Conservation (phyloP, 1,140 invertebrate genomes). For the Penaeus indicus region DNA sequence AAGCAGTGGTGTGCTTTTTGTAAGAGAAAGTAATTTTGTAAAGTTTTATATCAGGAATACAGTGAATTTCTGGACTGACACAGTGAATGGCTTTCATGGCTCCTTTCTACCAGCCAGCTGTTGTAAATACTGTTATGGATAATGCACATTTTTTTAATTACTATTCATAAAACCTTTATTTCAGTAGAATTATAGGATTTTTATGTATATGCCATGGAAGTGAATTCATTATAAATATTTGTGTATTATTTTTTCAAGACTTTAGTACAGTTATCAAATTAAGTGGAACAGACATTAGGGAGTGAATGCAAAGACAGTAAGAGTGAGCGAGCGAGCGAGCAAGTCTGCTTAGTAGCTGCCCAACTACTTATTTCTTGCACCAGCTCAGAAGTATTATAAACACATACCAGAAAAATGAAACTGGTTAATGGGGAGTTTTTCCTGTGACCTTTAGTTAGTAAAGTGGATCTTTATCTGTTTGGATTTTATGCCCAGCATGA, state of each 20-base stretch:
- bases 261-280: slow-evolving; percentile 36
- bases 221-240: slow-evolving; percentile 58
- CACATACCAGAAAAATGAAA: slow-evolving; percentile 52
- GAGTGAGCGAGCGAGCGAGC: slow-evolving; percentile 42
- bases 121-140: slow-evolving; percentile 60
- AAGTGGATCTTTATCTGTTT: slow-evolving; percentile 24
- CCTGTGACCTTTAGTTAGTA: slow-evolving; percentile 54
- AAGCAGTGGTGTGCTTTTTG: slow-evolving; percentile 52
- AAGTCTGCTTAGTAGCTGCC: slow-evolving; percentile 32
- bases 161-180: slow-evolving; percentile 52
- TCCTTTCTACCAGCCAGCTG: slow-evolving; percentile 40
- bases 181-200: slow-evolving; percentile 41
- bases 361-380: slow-evolving; percentile 60
- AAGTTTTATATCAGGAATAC: slow-evolving; percentile 65
- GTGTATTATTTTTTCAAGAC: slow-evolving; percentile 47
- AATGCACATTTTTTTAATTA: slow-evolving; percentile 33
- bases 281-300: slow-evolving; percentile 21
- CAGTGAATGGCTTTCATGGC: slow-evolving; percentile 61
- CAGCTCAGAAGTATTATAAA: slow-evolving; percentile 57
- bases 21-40: slow-evolving; percentile 63
- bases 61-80: slow-evolving; percentile 58
- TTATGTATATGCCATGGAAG: slow-evolving; percentile 54
- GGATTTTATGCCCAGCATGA: slow-evolving; percentile 55
- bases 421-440: slow-evolving; percentile 45
- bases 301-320: slow-evolving; percentile 44